Evolutionary conservation across 2,113 vertebrate genomes (phyloP), one percentile per base, ranked within the genome.

Genomic region (Todiramphus chloris): DNA sequence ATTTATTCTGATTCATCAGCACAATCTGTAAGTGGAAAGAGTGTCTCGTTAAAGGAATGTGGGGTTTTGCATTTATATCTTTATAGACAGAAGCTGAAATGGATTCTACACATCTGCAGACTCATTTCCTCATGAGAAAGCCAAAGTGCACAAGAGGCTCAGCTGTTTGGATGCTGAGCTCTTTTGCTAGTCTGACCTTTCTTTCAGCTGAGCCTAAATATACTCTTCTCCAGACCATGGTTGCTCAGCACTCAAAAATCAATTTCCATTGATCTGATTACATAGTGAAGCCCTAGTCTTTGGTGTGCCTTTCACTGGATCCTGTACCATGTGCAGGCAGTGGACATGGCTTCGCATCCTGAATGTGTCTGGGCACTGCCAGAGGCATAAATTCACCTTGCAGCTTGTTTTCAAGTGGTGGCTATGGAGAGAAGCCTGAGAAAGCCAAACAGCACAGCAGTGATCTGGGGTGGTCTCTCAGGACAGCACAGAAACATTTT

Each of bases 1-100:
- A 21, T 99, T 99, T 89, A 94, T 99, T 79, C 98, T 99, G 94
- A 99, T 99, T 68, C 99, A 99, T 83, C 95, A 99, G 50, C 99
- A 99, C 97, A 99, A 99, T 92, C 93, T 99, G 99, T 99, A 98
- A 99, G 99, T 99, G 55, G 86, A 68, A 87, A 87, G 48, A 89
- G 5, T 28, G 13, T 58, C 21, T 48, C 64, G 20, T 68, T 82
- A 68, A 94, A 58, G 37, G 25, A 81, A 37, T 7, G 2, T 19
- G 44, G 16, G 5, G 0, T 48, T 87, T 87, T 91, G 35, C 16
- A 9, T 39, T 68, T 76, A 5, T 39, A 6, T 64, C 16, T 87
- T 46, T 48, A 20, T 27, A 59, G 23, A 70, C 70, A 68, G 18
- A 18, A 51, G 18, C 18, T 56, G 72, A 84, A 88, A 37, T 60